Evolutionary conservation across 2,888 invertebrate genomes (phyloP), one percentile per base, ranked within the genome.

Genomic region (Epinotia ramella): DNA sequence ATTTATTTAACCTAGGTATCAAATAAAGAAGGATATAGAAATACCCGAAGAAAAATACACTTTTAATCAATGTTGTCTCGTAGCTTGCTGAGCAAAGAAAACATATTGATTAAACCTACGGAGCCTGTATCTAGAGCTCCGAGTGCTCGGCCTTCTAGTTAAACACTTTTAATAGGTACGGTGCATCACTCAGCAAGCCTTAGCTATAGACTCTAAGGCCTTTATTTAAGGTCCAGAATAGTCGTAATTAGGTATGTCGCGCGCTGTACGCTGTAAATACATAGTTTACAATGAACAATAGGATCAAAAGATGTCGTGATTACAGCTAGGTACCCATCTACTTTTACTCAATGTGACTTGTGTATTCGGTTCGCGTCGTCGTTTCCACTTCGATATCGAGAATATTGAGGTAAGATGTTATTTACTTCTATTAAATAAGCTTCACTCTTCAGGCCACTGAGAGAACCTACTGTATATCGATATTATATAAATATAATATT

Each of bases 301-400:
- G 71, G 66, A 76, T 76, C 72, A 76, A 76, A 77, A 77, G 78
- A 67, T 71, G 78, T 80, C 78, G 79, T 79, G 78, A 79, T 80
- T 77, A 77, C 53, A 75, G 64, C 67, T 49, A 75, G 53, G 33
- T 60, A 46, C 70, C 63, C 46, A 60, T 60, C 68, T 73, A 77
- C 78, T 78, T 75, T 78, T 77, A 77, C 73, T 73, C 77, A 73
- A 40, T 66, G 77, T n/a, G 63, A 67, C 70, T 68, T 59, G 77
- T 67, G 74, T 70, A 74, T 76, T 78, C 73, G 71, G 64, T 74
- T 76, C 66, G 73, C 69, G 77, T 72, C 73, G 70, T 73, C 76
- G 77, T 65, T 49, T 64, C 73, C 56, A 28, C 73, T 57, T 66
- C 56, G 64, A 63, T 65, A 66, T 66, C 33, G 28, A 70, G 16